Base-by-base conservation (phyloP, 2,888 invertebrate genomes). In the Gari tellinella region DNA sequence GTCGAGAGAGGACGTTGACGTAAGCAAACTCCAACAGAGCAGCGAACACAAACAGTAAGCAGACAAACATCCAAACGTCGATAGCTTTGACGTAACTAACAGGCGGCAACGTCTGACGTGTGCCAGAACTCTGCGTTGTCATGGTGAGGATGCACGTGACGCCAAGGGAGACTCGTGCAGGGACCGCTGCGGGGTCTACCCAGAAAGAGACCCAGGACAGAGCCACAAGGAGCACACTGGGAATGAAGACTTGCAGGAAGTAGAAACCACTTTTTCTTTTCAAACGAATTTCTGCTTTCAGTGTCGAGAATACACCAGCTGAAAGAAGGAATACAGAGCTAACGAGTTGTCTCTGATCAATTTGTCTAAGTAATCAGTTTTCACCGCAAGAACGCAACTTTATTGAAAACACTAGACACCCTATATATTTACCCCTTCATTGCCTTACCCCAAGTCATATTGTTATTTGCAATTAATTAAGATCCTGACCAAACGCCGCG, bases 221-320 rank as follows among this genome's bases (percentile, higher is more conserved):
- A 15, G 92, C 91, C 17, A 93, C 93, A 10, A 93, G 88, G 46
- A 93, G 88, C 57, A 90, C 89, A 69, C 93, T 93, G 2, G 93
- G 93, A 5, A 92, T 91, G 84, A 93, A 93, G 66, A 93, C 93
- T 87, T 93, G 93, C n/a, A 69, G 43, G 37, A 93, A 84, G 84
- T 92, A 93, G 91, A 96, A 95, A 21, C 96, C 96, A 94, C 96
- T 95, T 90, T 96, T 96, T 3, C 96, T 93, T 91, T 95, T 95
- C 37, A 96, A 93, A 91, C 95, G 95, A 87, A 96, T 96, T 86
- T 95, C 95, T 12, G 55, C 72, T n/a, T 31, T 51, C 15, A 76
- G 26, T 17, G 55, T 62, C 7, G 72, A 55, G 38, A 72, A 76
- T 5, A 25, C 38, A 19, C 72, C 70, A 41, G 63, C 63, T 69